phyloP scores from a whole-genome alignment of 1,140 invertebrate species.

The Solen grandis region DNA sequence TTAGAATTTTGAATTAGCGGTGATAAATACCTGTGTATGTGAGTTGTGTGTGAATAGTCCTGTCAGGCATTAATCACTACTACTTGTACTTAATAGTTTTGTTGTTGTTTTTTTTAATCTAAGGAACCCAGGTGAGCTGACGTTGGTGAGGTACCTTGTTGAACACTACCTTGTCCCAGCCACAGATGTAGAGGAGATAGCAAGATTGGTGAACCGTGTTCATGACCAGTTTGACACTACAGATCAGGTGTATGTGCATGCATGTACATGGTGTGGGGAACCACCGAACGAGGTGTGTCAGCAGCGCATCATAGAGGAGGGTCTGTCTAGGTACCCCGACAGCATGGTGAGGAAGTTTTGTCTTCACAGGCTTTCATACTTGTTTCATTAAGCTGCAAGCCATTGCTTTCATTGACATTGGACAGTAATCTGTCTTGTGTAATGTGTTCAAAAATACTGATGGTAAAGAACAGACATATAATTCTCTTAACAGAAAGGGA shows the following conservation, averaged over 20 bases:
- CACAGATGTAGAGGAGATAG: conserved; percentile 15
- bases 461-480: too few relatives aligned
- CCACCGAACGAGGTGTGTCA: conserved; percentile 14
- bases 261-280: conserved; percentile 21
- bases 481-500: neutral
- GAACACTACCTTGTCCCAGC: conserved; percentile 7
- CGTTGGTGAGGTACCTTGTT: neutral
- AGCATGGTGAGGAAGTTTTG: conserved; percentile 5
- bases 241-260: conserved; percentile 6
- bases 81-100: too few relatives aligned
- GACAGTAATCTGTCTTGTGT: too few relatives aligned
- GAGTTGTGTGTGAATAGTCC: too few relatives aligned
- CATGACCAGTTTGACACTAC: conserved; percentile 3
- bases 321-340: conserved; percentile 32
- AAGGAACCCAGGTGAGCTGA: conserved; percentile 31
- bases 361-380: neutral
- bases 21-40: neutral
- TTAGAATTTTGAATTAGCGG: neutral
- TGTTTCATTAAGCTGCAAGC: neutral
- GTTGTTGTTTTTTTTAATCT: neutral
- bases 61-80: too few relatives aligned
- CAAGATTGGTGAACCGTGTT: neutral
- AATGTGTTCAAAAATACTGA: too few relatives aligned
- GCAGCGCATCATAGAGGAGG: conserved; percentile 17
- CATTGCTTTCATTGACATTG: neutral